Evolutionary conservation across 2,888 invertebrate genomes (phyloP).

Genomic region (Oscheius onirici): DNA sequence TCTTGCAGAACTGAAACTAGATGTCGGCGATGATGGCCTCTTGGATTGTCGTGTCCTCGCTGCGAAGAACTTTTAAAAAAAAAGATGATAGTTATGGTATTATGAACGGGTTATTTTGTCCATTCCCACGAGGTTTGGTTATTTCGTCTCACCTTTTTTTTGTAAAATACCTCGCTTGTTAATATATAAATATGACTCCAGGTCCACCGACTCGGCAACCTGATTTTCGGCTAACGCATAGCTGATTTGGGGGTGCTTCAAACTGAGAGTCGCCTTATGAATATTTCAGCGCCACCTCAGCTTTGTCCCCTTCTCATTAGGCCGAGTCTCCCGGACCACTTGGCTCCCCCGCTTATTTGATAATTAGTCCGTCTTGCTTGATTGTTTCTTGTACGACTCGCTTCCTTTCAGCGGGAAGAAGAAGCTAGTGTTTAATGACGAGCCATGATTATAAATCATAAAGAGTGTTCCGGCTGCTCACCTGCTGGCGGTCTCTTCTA

Average conservation of each 20-base stretch:
- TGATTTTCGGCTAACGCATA: background rate
- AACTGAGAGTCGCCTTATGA: slow-evolving; percentile 30
- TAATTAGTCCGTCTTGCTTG: slow-evolving; percentile 1
- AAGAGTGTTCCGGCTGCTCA: slow-evolving; percentile 6
- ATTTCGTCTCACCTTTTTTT: background rate
- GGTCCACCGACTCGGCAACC: background rate
- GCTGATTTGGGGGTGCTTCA: slow-evolving; percentile 24
- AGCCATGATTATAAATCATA: slow-evolving; percentile 18
- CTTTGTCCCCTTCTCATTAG: slow-evolving; percentile 31
- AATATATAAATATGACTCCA: background rate
- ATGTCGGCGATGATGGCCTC: slow-evolving; percentile 33
- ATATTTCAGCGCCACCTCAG: slow-evolving; percentile 32
- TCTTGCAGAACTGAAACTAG: slow-evolving; percentile 80
- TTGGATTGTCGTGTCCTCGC: slow-evolving; percentile 38
- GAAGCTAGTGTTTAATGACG: background rate
- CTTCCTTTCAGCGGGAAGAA: background rate
- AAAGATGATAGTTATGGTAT: background rate
- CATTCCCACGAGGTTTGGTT: background rate
- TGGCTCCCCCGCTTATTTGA: slow-evolving; percentile 15
- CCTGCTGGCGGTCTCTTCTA: slow-evolving; percentile 18
- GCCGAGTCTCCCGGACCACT: slow-evolving; percentile 4
- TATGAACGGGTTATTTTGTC: background rate
- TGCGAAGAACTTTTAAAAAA: slow-evolving; percentile 27
- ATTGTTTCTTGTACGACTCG: background rate
- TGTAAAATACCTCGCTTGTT: background rate